Conservation (phyloP, 1,140 invertebrate species). For the Antheraea pernyi region DNA sequence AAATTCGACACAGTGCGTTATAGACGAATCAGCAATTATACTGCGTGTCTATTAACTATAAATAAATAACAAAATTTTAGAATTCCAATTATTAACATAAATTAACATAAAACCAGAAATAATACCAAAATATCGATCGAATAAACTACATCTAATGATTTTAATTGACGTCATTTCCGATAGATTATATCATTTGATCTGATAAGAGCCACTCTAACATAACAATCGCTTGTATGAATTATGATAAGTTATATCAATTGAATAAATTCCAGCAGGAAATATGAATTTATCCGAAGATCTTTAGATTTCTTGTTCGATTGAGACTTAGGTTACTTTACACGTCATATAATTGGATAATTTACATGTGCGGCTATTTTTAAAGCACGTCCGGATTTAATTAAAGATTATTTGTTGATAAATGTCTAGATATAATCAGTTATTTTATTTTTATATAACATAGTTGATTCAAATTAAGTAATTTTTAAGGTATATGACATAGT, state of each 20-base stretch:
- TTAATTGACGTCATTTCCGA: neutral
- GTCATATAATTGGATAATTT: neutral
- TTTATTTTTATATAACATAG: too few species aligned
- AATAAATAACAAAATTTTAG: too few species aligned
- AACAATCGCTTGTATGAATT: neutral
- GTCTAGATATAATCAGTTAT: neutral
- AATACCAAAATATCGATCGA: too few species aligned
- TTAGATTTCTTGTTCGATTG: neutral
- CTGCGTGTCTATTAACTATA: too few species aligned
- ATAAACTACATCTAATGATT: neutral
- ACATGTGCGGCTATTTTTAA: neutral
- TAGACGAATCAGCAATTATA: too few species aligned
- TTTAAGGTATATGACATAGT: too few species aligned
- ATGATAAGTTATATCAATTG: slow-evolving; percentile 2
- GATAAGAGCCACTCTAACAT: neutral
- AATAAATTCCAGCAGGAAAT: neutral
- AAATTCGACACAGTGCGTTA: too few species aligned
- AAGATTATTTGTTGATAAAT: neutral
- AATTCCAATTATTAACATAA: too few species aligned
- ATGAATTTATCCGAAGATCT: neutral
- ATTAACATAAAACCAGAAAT: too few species aligned
- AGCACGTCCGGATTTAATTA: neutral
- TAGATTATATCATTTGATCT: neutral
- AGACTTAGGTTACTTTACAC: neutral
- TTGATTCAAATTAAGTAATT: too few species aligned